Evolutionary conservation across 2,797 vertebrate species (phyloP).

Genomic region (Typhlichthys subterraneus): DNA sequence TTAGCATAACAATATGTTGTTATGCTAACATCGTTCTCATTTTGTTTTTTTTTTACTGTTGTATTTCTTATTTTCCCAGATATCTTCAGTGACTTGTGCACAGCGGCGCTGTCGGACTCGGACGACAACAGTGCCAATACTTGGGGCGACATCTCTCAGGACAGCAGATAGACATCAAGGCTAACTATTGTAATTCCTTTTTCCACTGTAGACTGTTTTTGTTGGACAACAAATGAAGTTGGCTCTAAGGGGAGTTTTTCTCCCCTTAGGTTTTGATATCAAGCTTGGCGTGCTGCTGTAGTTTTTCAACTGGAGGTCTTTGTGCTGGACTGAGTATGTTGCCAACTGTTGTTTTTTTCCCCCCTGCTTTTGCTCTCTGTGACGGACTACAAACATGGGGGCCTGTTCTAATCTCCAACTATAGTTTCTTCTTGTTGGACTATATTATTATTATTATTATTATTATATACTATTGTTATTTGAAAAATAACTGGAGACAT

Average conservation of each 20-base stretch:
- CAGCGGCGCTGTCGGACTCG: conserved; percentile 71
- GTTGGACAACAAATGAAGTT: conserved; percentile 15
- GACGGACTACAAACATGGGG: conserved; percentile 7
- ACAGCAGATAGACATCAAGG: conserved; percentile 69
- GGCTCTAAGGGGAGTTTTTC: not conserved
- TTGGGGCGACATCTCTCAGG: conserved; percentile 70
- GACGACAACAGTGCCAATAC: conserved; percentile 74
- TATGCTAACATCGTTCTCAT: no score
- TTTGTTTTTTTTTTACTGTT: conserved; percentile 14
- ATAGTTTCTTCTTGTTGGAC: no score
- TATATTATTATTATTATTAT: no score
- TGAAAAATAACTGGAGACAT: no score
- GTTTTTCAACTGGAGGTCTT: conserved; percentile 31
- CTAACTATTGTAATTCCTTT: conserved; percentile 18
- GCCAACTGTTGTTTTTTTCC: conserved; percentile 18
- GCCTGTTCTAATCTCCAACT: no score
- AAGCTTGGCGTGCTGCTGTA: conserved; percentile 13
- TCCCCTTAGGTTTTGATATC: conserved; percentile 2
- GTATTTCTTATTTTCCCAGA: conserved; percentile 70
- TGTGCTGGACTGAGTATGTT: conserved; percentile 19
- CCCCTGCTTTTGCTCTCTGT: not conserved
- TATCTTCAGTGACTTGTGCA: conserved; percentile 81
- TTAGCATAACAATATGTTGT: no score
- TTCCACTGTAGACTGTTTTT: conserved; percentile 5
- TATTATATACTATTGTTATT: no score